Conservation (phyloP, 2,888 invertebrate genomes). For the Dusona sp. region DNA sequence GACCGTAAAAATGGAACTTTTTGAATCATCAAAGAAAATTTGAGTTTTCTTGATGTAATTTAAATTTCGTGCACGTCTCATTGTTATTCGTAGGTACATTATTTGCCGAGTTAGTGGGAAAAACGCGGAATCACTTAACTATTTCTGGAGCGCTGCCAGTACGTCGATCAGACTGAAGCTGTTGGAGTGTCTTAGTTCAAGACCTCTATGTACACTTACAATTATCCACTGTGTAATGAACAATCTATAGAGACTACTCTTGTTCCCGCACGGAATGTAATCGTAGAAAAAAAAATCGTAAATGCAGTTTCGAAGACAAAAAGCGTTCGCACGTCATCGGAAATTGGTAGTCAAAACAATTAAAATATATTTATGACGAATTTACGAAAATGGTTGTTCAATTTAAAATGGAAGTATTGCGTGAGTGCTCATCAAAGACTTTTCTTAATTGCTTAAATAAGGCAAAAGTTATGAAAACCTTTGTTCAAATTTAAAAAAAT, state of each 20-base stretch:
- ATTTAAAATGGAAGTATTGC: no score
- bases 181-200: constrained; percentile 7
- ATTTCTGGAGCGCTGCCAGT: constrained; percentile 16
- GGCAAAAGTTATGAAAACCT: not conserved
- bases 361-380: not conserved
- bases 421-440: no score
- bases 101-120: constrained; percentile 6
- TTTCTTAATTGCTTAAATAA: not conserved
- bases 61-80: not conserved
- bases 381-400: not conserved
- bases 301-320: not conserved
- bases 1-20: not conserved
- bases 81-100: constrained; percentile 9
- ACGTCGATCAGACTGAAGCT: constrained; percentile 9
- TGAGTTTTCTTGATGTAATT: not conserved
- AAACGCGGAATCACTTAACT: constrained; percentile 9
- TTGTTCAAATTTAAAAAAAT: not conserved
- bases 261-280: not conserved
- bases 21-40: not conserved
- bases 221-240: not conserved
- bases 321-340: not conserved
- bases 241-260: not conserved
- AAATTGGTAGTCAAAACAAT: not conserved
- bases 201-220: not conserved
- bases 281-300: not conserved